A percentile compares a stretch with the other conserved stretches of the same genome.
Evolutionary conservation across 2,888 invertebrate species (phyloP).

Genomic region (Barypeithes pellucidus): DNA sequence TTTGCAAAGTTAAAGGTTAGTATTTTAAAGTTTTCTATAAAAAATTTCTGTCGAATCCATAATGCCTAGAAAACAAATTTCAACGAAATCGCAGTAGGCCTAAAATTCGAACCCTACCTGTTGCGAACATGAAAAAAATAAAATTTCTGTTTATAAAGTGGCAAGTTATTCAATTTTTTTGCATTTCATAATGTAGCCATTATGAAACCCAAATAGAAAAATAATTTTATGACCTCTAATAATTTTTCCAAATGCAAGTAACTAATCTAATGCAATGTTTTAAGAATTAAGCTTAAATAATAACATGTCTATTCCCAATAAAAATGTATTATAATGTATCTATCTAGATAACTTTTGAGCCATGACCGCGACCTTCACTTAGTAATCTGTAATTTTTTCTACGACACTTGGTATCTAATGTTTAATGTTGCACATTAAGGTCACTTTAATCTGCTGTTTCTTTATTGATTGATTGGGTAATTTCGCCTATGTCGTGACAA

Average conservation of each 20-base stretch:
- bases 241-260: neutral
- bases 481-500: slow-evolving; percentile 67
- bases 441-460: slow-evolving; percentile 56
- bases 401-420: slow-evolving; percentile 49
- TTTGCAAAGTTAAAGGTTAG: too few species aligned
- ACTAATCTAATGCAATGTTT: neutral
- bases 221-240: too few species aligned
- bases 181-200: too few species aligned
- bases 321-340: slow-evolving; percentile 28
- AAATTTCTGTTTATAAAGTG: too few species aligned
- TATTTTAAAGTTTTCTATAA: too few species aligned
- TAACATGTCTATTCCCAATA: neutral
- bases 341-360: slow-evolving; percentile 38
- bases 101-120: too few species aligned
- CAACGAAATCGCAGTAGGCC: too few species aligned
- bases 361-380: slow-evolving; percentile 50
- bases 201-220: too few species aligned
- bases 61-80: too few species aligned
- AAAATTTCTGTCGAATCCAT: too few species aligned
- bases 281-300: neutral
- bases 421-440: slow-evolving; percentile 47
- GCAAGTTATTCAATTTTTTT: too few species aligned
- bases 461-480: slow-evolving; percentile 63
- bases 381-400: slow-evolving; percentile 48
- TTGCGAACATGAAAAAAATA: too few species aligned